Base-by-base conservation (phyloP, 2,797 vertebrate genomes). In the Clamator glandarius region DNA sequence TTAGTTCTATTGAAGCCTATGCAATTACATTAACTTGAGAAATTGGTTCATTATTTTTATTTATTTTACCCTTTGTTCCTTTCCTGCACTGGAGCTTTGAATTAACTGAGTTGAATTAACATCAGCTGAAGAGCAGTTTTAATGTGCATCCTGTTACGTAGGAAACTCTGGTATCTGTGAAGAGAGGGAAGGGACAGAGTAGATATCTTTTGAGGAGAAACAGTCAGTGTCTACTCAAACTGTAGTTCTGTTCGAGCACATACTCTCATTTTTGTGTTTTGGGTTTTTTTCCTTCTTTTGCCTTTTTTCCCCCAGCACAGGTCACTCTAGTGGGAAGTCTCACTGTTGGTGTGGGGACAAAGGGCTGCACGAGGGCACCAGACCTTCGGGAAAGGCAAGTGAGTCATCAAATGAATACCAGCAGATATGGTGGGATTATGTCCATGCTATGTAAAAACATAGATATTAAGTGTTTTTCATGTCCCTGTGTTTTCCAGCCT, bases 21-120 rank as follows among this genome's bases (percentile, higher is more conserved):
- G 89, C 70, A 96, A 91, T 95, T 96, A 92, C 80, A 88, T n/a
- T 76, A 77, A 85, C 64, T 55, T 55, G 87, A 93, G 85, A 93
- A 88, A 96, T 83, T 58, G 48, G 31, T 94, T 88, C 55, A 42
- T 93, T 95, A 70, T 75, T 90, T 92, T 78, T 78, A 63, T 80
- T 93, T 92, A 66, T 89, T 92, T 93, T 92, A 67, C 28, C 19
- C 78, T 89, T 93, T 96, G 76, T 92, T 94, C 72, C 57, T 59
- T 78, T 44, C 23, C 21, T 69, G 75, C 0, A 0, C 36, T 88
- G 31, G 33, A 86, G 44, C 41, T 92, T 87, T 80, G 75, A 91
- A 67, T 77, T 84, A 64, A 15, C 35, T 55, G 79, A 81, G 54
- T 58, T 51, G 83, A 78, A 95, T 91, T 66, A 73, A 28, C 31